Base-by-base conservation (phyloP, 2,113 vertebrate species). In the Pagrus major region DNA sequence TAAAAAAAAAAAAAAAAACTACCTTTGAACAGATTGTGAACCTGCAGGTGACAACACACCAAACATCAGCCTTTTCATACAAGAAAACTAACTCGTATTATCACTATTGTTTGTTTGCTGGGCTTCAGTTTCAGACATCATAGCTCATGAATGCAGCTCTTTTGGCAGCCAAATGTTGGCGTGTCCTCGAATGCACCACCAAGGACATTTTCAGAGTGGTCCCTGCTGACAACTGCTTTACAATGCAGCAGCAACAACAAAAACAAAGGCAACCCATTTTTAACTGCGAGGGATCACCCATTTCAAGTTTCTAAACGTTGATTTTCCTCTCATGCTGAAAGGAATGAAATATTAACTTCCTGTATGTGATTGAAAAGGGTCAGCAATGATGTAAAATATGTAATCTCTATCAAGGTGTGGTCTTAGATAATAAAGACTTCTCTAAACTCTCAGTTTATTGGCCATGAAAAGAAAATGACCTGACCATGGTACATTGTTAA, bases 91-190 rank as follows among this genome's bases (percentile, higher is more conserved):
- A 54, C 9, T 49, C 1, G 0, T 0, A 9, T 23, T 1, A 4
- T 31, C 20, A 23, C 33, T 1, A 21, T 63, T 10, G 47, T 76
- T 27, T 35, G 6, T 65, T 49, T 29, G 15, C 27, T 3, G 1
- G 31, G 39, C 56, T 68, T 68, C 56, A 44, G 21, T 46, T 55
- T 71, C 44, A 63, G 49, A 70, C 60, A 61, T 66, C 20, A 27
- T 9, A 47, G 49, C 42, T 83, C 61, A 72, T 46, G 42, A 76
- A 76, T 46, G 64, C 51, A 41, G 37, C n/a, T 42, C 41, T 25
- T 47, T n/a, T 65, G 58, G 60, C 72, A 80, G 56, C 42, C 10
- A 44, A 52, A 6, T 56, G 46, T 31, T 31, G 63, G 49, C 9
- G 41, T 68, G 61, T 73, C 76, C 71, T 72, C 21, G 2, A 65